These are phyloP conservation scores for Ciona savignyi DNA, from an alignment of 23 tunicate genomes.

Conservation along the genomic window DNA sequence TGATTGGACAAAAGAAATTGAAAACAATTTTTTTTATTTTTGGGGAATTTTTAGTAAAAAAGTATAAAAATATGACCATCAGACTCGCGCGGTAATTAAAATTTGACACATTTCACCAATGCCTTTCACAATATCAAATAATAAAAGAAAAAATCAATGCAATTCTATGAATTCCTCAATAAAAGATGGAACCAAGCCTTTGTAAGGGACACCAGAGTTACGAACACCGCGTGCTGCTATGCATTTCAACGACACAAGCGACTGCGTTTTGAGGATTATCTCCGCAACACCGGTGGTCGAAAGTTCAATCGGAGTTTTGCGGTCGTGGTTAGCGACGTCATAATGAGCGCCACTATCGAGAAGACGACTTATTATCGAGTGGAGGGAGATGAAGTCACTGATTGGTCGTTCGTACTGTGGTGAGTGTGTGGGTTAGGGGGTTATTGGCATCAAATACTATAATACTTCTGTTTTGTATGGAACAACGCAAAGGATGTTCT, in stretches of 20 bases:
- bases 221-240: slow-evolving; percentile 42
- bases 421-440: no score
- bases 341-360: slow-evolving; percentile 70
- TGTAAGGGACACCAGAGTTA: slow-evolving; percentile 18
- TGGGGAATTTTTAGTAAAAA: no score
- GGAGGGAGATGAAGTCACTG: slow-evolving; percentile 80
- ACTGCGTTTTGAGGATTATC: slow-evolving; percentile 43
- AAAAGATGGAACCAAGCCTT: slow-evolving; percentile 23
- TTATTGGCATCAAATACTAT: no score
- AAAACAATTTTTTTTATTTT: no score
- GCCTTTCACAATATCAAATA: no score
- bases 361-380: slow-evolving; percentile 33
- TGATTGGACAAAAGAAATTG: no score
- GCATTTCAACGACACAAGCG: slow-evolving; percentile 43
- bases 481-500: no score
- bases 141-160: no score
- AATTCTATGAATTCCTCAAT: slow-evolving; percentile 49
- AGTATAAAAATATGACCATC: no score
- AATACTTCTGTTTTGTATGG: no score
- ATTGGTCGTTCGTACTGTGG: slow-evolving; percentile 67
- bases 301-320: slow-evolving; percentile 44
- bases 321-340: slow-evolving; percentile 34
- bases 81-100: no score
- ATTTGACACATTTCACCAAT: no score
- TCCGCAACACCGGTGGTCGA: slow-evolving; percentile 81